Percentiles rank a stretch among this genome's conserved stretches.
Evolutionary conservation across 1,140 invertebrate species (phyloP).

Genomic region (Lepidurus apus): DNA sequence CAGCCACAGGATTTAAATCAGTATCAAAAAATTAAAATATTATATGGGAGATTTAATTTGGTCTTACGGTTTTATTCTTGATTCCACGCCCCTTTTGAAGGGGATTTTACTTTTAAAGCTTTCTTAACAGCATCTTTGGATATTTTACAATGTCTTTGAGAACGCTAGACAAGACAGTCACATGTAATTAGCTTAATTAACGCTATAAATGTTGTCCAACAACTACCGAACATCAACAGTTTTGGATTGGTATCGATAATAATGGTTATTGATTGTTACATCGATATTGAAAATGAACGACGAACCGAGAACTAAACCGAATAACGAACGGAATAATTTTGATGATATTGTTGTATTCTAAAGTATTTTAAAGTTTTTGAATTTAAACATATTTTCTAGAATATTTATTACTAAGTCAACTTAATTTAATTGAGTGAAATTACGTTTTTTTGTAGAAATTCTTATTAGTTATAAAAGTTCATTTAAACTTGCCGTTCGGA

Average conservation of each 20-base stretch:
- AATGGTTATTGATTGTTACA: not conserved
- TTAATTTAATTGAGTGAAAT: too few relatives aligned
- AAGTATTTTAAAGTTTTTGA: too few relatives aligned
- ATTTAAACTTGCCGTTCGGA: not conserved
- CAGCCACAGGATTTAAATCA: not conserved
- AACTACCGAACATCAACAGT: conserved; percentile 4
- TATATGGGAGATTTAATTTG: not conserved
- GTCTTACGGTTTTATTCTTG: not conserved
- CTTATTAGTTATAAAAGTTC: not conserved
- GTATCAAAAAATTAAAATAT: not conserved
- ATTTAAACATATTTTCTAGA: too few relatives aligned
- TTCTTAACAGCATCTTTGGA: not conserved
- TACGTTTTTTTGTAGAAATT: too few relatives aligned
- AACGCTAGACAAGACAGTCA: not conserved
- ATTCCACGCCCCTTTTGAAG: not conserved
- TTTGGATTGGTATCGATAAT: not conserved
- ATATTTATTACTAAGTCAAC: too few relatives aligned
- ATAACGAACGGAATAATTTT: not conserved
- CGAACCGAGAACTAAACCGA: not conserved
- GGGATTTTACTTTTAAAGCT: not conserved
- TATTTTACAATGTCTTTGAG: not conserved
- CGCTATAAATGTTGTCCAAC: not conserved
- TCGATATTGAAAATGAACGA: not conserved
- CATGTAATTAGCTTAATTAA: conserved; percentile 1
- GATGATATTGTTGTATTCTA: too few relatives aligned